Conservation (phyloP, 2,113 vertebrate species). For the Cynoglossus semilaevis region DNA sequence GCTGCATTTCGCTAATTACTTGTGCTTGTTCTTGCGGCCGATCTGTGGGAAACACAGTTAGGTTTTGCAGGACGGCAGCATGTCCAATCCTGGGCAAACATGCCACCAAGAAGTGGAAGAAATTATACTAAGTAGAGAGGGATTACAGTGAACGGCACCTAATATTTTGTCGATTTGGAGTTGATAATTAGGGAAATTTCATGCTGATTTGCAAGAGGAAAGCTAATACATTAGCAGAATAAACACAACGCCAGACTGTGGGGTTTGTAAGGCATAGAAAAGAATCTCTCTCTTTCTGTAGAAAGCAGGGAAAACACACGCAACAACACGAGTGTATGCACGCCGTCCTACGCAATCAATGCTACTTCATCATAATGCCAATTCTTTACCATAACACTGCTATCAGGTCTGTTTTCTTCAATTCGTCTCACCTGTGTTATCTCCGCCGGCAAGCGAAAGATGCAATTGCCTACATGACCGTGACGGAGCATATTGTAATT, state of each 20-base stretch:
- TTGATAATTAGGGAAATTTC: slow-evolving; percentile 65
- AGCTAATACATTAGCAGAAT: slow-evolving; percentile 17
- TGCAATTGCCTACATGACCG: slow-evolving; percentile 70
- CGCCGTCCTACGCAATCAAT: background rate
- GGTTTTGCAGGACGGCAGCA: slow-evolving; percentile 46
- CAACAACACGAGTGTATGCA: slow-evolving; percentile 10
- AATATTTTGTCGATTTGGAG: slow-evolving; percentile 53
- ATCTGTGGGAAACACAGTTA: slow-evolving; percentile 29
- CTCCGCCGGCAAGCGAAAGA: slow-evolving; percentile 59
- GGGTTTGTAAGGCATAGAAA: background rate
- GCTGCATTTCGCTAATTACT: slow-evolving; percentile 73
- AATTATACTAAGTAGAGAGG: slow-evolving; percentile 42
- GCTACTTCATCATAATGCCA: slow-evolving; percentile 52
- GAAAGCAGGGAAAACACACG: slow-evolving; percentile 15
- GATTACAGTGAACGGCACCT: slow-evolving; percentile 55
- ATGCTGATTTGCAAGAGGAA: slow-evolving; percentile 39
- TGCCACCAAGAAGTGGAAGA: slow-evolving; percentile 32
- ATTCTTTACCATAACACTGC: slow-evolving; percentile 69
- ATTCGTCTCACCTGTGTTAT: slow-evolving; percentile 80
- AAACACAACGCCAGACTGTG: background rate
- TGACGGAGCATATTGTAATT: slow-evolving; percentile 74
- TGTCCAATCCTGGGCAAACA: slow-evolving; percentile 57
- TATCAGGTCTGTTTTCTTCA: slow-evolving; percentile 71
- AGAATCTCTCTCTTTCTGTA: slow-evolving; percentile 8
- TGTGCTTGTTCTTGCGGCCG: slow-evolving; percentile 47